These are phyloP conservation scores for Distichodus sexfasciatus DNA, from an alignment of 2,797 vertebrate species.

Conservation along the genomic window DNA sequence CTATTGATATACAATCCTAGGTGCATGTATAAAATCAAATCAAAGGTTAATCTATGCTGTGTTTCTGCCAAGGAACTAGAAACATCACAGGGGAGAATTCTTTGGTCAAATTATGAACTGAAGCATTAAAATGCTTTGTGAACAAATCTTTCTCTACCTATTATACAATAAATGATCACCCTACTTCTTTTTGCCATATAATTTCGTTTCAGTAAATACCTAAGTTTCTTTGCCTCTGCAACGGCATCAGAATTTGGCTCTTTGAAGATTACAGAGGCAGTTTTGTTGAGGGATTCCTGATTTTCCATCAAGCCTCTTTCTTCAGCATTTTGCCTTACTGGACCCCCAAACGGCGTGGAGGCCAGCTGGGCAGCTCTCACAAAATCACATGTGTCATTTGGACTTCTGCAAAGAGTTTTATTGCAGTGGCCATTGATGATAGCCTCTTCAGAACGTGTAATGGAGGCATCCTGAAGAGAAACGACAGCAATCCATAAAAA, in stretches of 20 bases:
- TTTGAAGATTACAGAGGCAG: constrained; percentile 38
- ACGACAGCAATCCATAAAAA: background rate
- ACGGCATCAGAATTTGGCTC: constrained; percentile 42
- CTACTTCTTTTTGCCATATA: background rate
- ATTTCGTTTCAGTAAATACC: constrained; percentile 60
- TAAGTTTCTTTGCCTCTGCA: constrained; percentile 71
- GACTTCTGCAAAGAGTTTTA: constrained; percentile 75
- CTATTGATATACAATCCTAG: too few relatives aligned
- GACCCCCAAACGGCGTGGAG: constrained; percentile 76
- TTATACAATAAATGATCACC: too few relatives aligned
- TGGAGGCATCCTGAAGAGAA: constrained; percentile 67
- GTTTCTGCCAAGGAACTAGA: too few relatives aligned
- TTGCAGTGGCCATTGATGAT: constrained; percentile 74
- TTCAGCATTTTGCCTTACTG: constrained; percentile 51
- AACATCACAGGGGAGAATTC: too few relatives aligned
- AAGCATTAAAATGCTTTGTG: too few relatives aligned
- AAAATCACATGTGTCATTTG: constrained; percentile 82
- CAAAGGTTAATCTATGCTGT: too few relatives aligned
- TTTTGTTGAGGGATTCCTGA: constrained; percentile 18
- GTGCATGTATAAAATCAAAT: too few relatives aligned
- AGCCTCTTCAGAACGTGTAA: constrained; percentile 75
- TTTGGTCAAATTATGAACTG: too few relatives aligned
- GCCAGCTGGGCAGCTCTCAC: constrained; percentile 72
- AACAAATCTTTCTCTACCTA: too few relatives aligned
- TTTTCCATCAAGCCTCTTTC: constrained; percentile 33